Base-by-base conservation (phyloP, 2,888 invertebrate genomes). In the Therioaphis trifolii region DNA sequence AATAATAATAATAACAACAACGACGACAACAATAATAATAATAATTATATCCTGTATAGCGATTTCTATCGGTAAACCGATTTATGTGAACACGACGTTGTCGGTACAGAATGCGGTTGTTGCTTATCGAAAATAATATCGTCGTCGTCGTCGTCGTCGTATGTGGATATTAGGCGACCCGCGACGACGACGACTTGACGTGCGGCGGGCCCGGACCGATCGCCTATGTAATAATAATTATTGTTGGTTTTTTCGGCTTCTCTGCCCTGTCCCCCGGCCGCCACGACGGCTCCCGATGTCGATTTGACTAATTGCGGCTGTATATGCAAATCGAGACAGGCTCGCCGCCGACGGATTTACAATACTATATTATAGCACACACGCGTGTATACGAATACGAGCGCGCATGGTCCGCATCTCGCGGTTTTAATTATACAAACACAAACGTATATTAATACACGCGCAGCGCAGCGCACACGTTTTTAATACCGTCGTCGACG, bases 301-400 rank as follows among this genome's bases (percentile, higher is more conserved):
- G 40, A 58, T 75, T 75, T 58, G 74, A 75, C 74, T 75, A 75
- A 75, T 75, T 75, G 74, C 40, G 35, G 74, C 74, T 21, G 74
- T 76, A 61, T 76, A 43, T 46, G 61, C 75, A 61, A 75, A 61
- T 75, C 75, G 11, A 75, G 24, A 61, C 58, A 43, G 58, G 24
- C 75, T n/a, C 43, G 40, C 21, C 40, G 29, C 29, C 74, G 74
- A 55, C 18, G 52, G 49, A 72, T 27, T 27, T 52, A 52, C 35
- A 18, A 15, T 14, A 58, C 15, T 18, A 49, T 52, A 52, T 72
- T 72, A 55, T 18, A n/a, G 18, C 21, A 55, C 55, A 11, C 43
- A 11, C 43, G 55, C 21, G n/a, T 61, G 27, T 55, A 55, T 55
- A 55, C n/a, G n/a, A n/a, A n/a, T n/a, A 55, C 29, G 52, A 5